Evolutionary conservation across 2,888 invertebrate species (phyloP).

Genomic region (Hylaea fasciaria): DNA sequence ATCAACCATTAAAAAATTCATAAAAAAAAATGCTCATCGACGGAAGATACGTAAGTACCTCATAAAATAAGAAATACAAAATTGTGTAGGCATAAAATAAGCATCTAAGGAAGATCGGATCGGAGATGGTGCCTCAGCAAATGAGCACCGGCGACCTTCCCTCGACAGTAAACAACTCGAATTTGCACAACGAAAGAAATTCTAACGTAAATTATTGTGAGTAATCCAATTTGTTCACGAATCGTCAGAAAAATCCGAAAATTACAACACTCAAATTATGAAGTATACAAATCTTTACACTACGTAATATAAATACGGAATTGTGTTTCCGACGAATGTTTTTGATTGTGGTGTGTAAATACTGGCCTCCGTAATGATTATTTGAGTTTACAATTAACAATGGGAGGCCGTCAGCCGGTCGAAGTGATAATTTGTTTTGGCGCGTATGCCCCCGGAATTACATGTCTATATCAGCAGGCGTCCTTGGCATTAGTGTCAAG

Average conservation of each 20-base stretch:
- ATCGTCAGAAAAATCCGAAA: slow-evolving; percentile 54
- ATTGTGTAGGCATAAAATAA: slow-evolving; percentile 32
- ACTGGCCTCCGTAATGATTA: slow-evolving; percentile 78
- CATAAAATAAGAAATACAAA: slow-evolving; percentile 40
- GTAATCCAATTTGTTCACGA: slow-evolving; percentile 63
- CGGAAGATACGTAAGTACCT: slow-evolving; percentile 1
- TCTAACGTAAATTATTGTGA: slow-evolving; percentile 60
- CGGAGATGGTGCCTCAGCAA: slow-evolving; percentile 49
- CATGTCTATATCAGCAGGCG: slow-evolving; percentile 14
- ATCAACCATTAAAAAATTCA: too few relatives aligned
- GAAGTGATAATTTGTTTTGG: slow-evolving; percentile 74
- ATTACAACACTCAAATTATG: slow-evolving; percentile 60
- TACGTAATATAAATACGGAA: slow-evolving; percentile 60
- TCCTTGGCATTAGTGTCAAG: too few relatives aligned
- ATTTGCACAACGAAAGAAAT: slow-evolving; percentile 63
- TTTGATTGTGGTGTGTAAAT: slow-evolving; percentile 70
- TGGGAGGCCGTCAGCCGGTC: slow-evolving; percentile 60
- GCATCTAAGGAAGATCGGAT: slow-evolving; percentile 53
- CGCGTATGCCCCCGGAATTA: slow-evolving; percentile 47
- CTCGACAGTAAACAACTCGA: slow-evolving; percentile 61
- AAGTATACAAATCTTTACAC: slow-evolving; percentile 62
- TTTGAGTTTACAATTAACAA: slow-evolving; percentile 78
- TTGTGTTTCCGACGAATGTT: slow-evolving; percentile 63
- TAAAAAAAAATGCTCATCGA: background rate
- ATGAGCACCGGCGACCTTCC: slow-evolving; percentile 56